Evolutionary conservation across 2,797 vertebrate species (phyloP).

Genomic region (Lycodopsis pacificus): DNA sequence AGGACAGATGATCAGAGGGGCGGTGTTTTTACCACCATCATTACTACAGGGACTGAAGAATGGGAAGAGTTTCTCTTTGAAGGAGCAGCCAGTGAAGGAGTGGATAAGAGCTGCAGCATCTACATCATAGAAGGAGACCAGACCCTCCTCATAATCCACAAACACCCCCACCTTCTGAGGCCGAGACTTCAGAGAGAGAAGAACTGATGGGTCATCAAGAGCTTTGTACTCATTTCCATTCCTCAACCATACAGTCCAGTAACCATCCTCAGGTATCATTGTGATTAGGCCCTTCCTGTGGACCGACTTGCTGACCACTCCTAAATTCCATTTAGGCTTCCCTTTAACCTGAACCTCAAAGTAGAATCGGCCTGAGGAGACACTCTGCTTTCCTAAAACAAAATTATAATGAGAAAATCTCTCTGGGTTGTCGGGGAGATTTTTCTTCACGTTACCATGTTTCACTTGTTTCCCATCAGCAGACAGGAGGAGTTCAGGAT

Average conservation of each 20-base stretch:
- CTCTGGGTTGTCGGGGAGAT: conserved; percentile 11
- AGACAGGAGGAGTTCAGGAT: conserved; percentile 18
- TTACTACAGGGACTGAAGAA: not conserved
- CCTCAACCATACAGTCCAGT: not conserved
- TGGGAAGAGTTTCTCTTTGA: not conserved
- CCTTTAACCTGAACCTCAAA: conserved; percentile 45
- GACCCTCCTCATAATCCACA: conserved; percentile 16
- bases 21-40: not conserved
- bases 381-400: conserved; percentile 34
- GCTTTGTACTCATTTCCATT: not conserved
- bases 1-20: not conserved
- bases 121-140: conserved; percentile 15
- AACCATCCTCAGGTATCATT: not conserved
- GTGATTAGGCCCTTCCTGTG: not conserved
- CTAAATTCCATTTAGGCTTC: conserved; percentile 22
- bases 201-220: fast-evolving
- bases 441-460: not conserved
- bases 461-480: conserved; percentile 31
- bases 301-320: conserved; percentile 31
- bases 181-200: fast-evolving
- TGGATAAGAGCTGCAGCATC: conserved; percentile 3
- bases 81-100: conserved; percentile 6
- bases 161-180: conserved; percentile 22
- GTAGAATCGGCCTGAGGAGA: conserved; percentile 37
- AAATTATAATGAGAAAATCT: not conserved